phyloP scores from a whole-genome alignment of 2,888 invertebrate genomes.

The Heliconius aoede region DNA sequence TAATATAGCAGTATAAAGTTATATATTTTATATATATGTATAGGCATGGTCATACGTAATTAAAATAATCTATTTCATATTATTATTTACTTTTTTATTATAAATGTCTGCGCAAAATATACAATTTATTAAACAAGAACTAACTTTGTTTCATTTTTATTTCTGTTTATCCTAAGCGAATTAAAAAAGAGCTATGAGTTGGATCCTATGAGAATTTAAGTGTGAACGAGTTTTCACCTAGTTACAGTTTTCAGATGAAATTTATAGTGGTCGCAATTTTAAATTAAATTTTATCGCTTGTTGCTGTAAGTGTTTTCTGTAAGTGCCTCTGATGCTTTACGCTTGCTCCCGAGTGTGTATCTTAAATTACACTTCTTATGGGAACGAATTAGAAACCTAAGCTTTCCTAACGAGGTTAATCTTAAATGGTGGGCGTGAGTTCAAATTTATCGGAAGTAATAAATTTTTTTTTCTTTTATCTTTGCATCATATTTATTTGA shows the following conservation, averaged over 20 bases:
- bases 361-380: conserved; percentile 33
- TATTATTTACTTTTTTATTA: not conserved
- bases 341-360: conserved; percentile 30
- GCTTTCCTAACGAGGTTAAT: too few species aligned
- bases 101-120: not conserved
- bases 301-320: conserved; percentile 47
- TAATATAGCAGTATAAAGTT: not conserved
- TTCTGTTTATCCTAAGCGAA: conserved; percentile 25
- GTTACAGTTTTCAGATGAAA: conserved; percentile 58
- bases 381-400: conserved; percentile 12
- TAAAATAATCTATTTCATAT: not conserved
- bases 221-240: conserved; percentile 63
- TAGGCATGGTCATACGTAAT: not conserved
- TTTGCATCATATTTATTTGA: too few species aligned
- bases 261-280: conserved; percentile 51
- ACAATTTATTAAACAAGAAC: not conserved
- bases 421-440: too few species aligned
- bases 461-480: too few species aligned
- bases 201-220: conserved; percentile 62
- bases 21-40: not conserved
- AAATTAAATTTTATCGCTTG: conserved; percentile 50
- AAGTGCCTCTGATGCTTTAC: conserved; percentile 42
- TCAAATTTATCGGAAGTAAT: too few species aligned
- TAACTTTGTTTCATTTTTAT: conserved; percentile 2
- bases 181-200: conserved; percentile 54